Evolutionary conservation across 2,888 invertebrate species (phyloP).

Genomic region (Scaptomyza tumidula): DNA sequence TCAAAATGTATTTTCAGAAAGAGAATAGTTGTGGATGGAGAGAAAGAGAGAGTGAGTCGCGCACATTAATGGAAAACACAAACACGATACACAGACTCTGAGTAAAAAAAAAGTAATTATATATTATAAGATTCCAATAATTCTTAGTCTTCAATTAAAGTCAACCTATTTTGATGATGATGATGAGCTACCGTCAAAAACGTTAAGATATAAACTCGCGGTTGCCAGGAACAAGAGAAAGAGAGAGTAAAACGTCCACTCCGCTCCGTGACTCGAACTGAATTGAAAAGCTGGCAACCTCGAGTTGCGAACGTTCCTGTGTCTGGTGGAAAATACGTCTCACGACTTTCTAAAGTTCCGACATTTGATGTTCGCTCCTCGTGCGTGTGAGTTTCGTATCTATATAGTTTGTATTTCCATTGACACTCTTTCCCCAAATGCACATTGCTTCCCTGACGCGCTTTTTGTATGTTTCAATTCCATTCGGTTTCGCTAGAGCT

Average conservation of each 20-base stretch:
- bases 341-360: slow-evolving; percentile 50
- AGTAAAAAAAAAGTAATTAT: background rate
- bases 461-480: slow-evolving; percentile 42
- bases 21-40: background rate
- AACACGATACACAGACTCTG: slow-evolving; percentile 2
- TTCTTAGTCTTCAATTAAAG: slow-evolving; percentile 3
- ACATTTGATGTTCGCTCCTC: slow-evolving; percentile 45
- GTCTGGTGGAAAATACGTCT: slow-evolving; percentile 41
- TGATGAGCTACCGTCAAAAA: no score
- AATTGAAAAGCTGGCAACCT: slow-evolving; percentile 70
- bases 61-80: slow-evolving; percentile 19
- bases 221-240: background rate
- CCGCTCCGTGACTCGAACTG: slow-evolving; percentile 79
- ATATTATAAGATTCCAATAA: background rate
- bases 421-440: slow-evolving; percentile 74
- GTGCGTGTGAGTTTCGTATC: slow-evolving; percentile 51
- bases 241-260: slow-evolving; percentile 61
- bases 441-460: slow-evolving; percentile 25
- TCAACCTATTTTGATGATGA: slow-evolving; percentile 7
- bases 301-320: slow-evolving; percentile 25
- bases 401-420: slow-evolving; percentile 73
- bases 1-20: slow-evolving; percentile 24
- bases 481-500: slow-evolving; percentile 37
- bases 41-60: background rate
- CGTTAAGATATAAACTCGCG: slow-evolving; percentile 21